phyloP scores from a whole-genome alignment of 2,113 vertebrate genomes.

The Geococcyx californianus region DNA sequence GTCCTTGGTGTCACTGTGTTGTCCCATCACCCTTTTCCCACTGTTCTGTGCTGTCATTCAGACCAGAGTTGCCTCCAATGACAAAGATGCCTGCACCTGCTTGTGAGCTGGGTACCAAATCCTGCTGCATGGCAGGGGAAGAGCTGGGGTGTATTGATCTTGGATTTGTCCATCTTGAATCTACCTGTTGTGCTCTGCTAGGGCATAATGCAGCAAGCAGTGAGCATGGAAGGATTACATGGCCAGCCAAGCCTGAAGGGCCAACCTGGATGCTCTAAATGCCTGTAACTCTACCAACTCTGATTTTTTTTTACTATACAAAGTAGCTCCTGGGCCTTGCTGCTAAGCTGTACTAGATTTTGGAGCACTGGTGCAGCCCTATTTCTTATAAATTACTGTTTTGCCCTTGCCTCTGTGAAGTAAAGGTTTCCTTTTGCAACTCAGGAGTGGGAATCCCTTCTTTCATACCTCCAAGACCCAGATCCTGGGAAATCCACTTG shows the following conservation, averaged over 20 bases:
- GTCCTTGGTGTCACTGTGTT: not conserved
- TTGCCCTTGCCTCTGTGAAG: not conserved
- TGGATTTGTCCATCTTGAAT: not conserved
- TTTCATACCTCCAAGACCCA: not conserved
- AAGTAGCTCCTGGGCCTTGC: not conserved
- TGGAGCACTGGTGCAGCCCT: not conserved
- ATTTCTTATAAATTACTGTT: not conserved
- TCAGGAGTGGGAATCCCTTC: not conserved
- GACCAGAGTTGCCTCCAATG: not conserved
- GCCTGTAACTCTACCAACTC: not conserved
- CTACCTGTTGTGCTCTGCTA: not conserved
- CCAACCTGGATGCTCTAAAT: not conserved
- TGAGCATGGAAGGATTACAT: rapidly evolving
- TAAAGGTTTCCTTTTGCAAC: not conserved
- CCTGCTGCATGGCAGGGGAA: not conserved
- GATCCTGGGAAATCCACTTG: not conserved
- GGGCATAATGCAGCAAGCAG: not conserved
- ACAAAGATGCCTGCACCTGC: not conserved
- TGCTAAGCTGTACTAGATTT: not conserved
- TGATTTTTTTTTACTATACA: not conserved
- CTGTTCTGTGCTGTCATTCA: rapidly evolving
- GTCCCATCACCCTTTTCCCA: not conserved
- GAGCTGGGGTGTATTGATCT: not conserved
- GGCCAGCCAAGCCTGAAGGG: not conserved
- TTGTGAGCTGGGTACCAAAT: not conserved